A percentile compares a stretch with the other conserved stretches of the same genome.
phyloP scores from a whole-genome alignment of 2,888 invertebrate genomes.

The Dendrolimus pini region DNA sequence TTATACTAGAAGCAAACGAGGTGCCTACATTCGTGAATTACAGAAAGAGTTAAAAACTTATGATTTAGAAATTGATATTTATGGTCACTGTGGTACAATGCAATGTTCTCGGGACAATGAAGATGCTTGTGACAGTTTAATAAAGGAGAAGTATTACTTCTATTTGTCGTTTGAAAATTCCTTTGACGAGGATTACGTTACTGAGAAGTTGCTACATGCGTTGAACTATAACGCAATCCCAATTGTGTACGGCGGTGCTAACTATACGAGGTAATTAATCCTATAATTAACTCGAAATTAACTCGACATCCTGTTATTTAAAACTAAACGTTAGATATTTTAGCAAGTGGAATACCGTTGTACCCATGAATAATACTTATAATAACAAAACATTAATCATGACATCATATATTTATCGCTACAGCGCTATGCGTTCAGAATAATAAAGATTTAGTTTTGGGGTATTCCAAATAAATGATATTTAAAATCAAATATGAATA shows the following conservation, averaged over 20 bases:
- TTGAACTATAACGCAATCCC: slow-evolving; percentile 76
- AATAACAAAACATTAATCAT: no score
- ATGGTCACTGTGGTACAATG: slow-evolving; percentile 32
- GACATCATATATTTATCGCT: no score
- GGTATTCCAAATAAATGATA: not conserved
- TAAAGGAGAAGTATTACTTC: slow-evolving; percentile 38
- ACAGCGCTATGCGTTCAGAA: slow-evolving; percentile 1
- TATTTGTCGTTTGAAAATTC: slow-evolving; percentile 47
- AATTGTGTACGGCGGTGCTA: slow-evolving; percentile 79
- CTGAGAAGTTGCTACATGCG: slow-evolving; percentile 41
- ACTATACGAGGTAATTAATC: slow-evolving; percentile 59
- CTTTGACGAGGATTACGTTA: slow-evolving; percentile 40
- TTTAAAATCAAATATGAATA: no score
- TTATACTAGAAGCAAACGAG: slow-evolving; percentile 22
- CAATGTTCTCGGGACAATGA: slow-evolving; percentile 22
- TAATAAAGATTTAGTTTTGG: slow-evolving; percentile 4
- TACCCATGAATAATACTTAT: no score
- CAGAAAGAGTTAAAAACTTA: slow-evolving; percentile 20
- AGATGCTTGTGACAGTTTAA: slow-evolving; percentile 20
- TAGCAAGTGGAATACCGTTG: no score
- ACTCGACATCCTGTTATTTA: not conserved
- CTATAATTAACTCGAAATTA: not conserved
- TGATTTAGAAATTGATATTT: slow-evolving; percentile 31
- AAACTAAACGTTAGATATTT: not conserved
- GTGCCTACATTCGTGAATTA: slow-evolving; percentile 18